These are phyloP conservation scores for Sarcophaga peregrina DNA, from an alignment of 1,140 invertebrate species.

Conservation along the genomic window DNA sequence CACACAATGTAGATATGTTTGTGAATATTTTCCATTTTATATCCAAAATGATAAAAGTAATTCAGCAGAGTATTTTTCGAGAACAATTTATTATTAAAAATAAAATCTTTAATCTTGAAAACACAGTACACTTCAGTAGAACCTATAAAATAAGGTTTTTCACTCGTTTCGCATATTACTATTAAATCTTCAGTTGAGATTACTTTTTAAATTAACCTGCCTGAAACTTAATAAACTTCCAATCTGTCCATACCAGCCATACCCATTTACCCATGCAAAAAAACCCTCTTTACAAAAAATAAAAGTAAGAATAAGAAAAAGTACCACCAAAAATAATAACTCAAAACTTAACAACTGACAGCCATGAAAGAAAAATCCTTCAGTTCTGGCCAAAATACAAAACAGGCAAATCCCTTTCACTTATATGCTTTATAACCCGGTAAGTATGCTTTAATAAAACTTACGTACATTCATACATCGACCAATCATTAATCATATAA, in stretches of 20 bases:
- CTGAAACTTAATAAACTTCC: conserved; percentile 38
- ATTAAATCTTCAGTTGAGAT: too few species aligned
- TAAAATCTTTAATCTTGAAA: too few species aligned
- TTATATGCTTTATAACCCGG: background rate
- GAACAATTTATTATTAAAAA: too few species aligned
- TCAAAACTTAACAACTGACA: conserved; percentile 7
- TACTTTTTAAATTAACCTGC: background rate
- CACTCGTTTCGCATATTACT: too few species aligned
- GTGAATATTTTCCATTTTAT: too few species aligned
- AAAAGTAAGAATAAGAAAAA: too few species aligned
- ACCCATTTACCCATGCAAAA: background rate
- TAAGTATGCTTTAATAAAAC: conserved; percentile 20
- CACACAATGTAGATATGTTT: too few species aligned
- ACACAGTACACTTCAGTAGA: too few species aligned
- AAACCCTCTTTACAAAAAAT: background rate
- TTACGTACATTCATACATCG: background rate
- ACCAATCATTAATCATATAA: conserved; percentile 42
- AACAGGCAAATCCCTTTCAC: background rate
- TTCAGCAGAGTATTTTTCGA: too few species aligned
- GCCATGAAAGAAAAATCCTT: conserved; percentile 8
- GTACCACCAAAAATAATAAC: background rate
- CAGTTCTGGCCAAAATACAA: background rate
- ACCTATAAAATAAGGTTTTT: too few species aligned
- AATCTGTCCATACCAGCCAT: conserved; percentile 9
- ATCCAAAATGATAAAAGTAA: too few species aligned